Conservation (phyloP, 2,888 invertebrate species). For the Erebia epiphron region DNA sequence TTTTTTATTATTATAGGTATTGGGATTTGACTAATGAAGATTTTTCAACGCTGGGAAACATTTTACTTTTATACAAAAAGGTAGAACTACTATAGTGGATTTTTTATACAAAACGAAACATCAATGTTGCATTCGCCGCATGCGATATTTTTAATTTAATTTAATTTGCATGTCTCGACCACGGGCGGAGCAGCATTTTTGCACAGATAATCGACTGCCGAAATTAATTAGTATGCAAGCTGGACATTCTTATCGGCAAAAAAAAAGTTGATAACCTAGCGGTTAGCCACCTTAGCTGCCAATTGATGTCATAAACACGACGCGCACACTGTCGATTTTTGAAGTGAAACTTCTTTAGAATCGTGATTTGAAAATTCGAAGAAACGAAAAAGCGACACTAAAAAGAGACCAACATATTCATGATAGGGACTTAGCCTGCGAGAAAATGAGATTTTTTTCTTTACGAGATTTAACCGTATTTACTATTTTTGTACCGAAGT, state of each 20-base stretch:
- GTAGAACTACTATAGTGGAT: background rate
- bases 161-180: conserved; percentile 17
- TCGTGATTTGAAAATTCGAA: too few species aligned
- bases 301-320: conserved; percentile 25
- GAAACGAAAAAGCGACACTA: too few species aligned
- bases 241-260: conserved; percentile 36
- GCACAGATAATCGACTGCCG: conserved; percentile 40
- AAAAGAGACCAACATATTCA: too few species aligned
- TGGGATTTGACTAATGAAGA: too few species aligned
- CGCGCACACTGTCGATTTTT: background rate
- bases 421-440: too few species aligned
- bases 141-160: background rate
- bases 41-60: too few species aligned
- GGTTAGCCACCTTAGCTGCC: conserved; percentile 34
- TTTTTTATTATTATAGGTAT: too few species aligned
- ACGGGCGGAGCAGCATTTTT: conserved; percentile 24
- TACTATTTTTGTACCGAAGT: background rate
- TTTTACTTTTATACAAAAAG: background rate
- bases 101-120: conserved; percentile 8
- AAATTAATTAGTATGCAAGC: conserved; percentile 49
- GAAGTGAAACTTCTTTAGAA: too few species aligned
- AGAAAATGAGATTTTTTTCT: background rate
- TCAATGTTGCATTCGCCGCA: background rate
- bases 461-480: background rate
- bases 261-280: conserved; percentile 45